phyloP scores from a whole-genome alignment of 2,797 vertebrate species.

The Myripristis murdjan region DNA sequence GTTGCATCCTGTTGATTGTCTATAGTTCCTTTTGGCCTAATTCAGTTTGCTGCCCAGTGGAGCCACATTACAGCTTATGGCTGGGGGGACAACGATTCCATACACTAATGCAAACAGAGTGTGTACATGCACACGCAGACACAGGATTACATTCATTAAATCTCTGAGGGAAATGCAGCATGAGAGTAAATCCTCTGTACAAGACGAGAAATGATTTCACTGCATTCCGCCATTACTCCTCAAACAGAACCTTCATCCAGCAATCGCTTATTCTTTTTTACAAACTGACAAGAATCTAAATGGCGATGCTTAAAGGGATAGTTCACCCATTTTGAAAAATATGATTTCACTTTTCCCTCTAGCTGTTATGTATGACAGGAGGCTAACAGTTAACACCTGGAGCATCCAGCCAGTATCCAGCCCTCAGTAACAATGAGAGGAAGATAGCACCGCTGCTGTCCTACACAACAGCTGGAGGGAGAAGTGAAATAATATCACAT shows the following conservation, averaged over 20 bases:
- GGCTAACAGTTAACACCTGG: too few relatives aligned
- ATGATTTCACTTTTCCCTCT: too few relatives aligned
- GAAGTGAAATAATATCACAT: too few relatives aligned
- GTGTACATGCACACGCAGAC: neutral
- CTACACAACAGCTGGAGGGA: too few relatives aligned
- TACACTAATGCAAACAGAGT: slow-evolving; percentile 16
- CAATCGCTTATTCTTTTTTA: neutral
- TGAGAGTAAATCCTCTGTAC: too few relatives aligned
- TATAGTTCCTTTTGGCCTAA: slow-evolving; percentile 77
- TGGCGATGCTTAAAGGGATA: neutral
- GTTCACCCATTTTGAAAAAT: too few relatives aligned
- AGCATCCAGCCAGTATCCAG: too few relatives aligned
- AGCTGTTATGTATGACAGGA: too few relatives aligned
- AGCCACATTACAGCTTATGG: slow-evolving; percentile 51
- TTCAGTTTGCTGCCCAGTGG: slow-evolving; percentile 75
- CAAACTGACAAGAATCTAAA: neutral
- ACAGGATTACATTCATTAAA: neutral
- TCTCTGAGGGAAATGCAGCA: neutral
- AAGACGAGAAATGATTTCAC: too few relatives aligned
- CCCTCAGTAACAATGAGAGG: too few relatives aligned
- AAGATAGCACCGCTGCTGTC: too few relatives aligned
- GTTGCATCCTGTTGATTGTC: slow-evolving; percentile 76
- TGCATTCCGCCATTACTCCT: neutral
- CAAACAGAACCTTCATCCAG: neutral
- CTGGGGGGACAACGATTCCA: slow-evolving; percentile 27